phyloP scores from a whole-genome alignment of 2,113 vertebrate genomes.

The Pan troglodytes region NHGRI_mPanTro3-v2.1_pri NC_072403.2:84211001-84211500 shows the following conservation, averaged over 20 bases:
- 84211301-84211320: slow-evolving; percentile 91
- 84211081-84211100: slow-evolving; percentile 66
- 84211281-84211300: slow-evolving; percentile 99
- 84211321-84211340: slow-evolving; percentile 70
- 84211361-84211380: slow-evolving; percentile 37
- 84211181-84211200: slow-evolving; percentile 90
- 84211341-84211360: slow-evolving; percentile 56
- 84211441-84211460: not conserved
- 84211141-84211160: slow-evolving; percentile 85
- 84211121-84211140: slow-evolving; percentile 83
- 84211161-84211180: slow-evolving; percentile 84
- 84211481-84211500: not conserved
- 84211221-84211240: slow-evolving; percentile 95
- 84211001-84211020: not conserved
- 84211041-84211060: slow-evolving; percentile 51
- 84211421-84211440: slow-evolving; percentile 25
- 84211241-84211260: slow-evolving; percentile 98
- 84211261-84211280: slow-evolving; percentile 99
- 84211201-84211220: slow-evolving; percentile 88
- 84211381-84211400: not conserved
- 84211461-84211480: not conserved
- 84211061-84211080: slow-evolving; percentile 72
- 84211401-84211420: not conserved
- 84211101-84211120: slow-evolving; percentile 70
- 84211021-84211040: slow-evolving; percentile 39